Conservation (phyloP, 2,888 invertebrate genomes). For the Therioaphis trifolii region DNA sequence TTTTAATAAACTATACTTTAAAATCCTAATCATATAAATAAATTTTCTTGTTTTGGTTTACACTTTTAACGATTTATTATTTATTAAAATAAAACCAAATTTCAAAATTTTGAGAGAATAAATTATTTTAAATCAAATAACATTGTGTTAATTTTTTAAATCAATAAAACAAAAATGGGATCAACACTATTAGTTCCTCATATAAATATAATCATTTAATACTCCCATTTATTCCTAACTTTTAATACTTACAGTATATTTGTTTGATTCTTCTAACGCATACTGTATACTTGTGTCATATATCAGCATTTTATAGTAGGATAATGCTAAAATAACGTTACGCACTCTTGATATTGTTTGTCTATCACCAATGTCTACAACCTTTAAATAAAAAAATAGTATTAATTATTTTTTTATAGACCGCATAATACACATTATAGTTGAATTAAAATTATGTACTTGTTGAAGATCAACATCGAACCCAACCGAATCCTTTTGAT, state of each 20-base stretch:
- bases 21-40: not conserved
- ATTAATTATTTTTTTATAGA: not conserved
- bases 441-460: conserved; percentile 67
- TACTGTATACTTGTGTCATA: conserved; percentile 92
- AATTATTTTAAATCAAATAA: conserved; percentile 3
- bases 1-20: not conserved
- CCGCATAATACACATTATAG: conserved; percentile 27
- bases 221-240: conserved; percentile 67
- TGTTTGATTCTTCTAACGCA: conserved; percentile 89
- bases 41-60: not conserved
- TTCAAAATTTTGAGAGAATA: not conserved
- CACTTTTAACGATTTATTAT: not conserved
- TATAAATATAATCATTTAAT: not conserved
- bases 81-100: not conserved
- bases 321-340: conserved; percentile 89
- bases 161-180: not conserved
- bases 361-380: conserved; percentile 68
- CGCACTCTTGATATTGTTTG: conserved; percentile 88
- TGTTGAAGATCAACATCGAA: conserved; percentile 82
- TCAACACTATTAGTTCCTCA: not conserved
- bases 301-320: conserved; percentile 87
- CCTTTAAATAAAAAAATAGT: conserved; percentile 22
- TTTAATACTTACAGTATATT: conserved; percentile 79
- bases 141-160: not conserved
- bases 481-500: conserved; percentile 76